A percentile compares a stretch with the other conserved stretches of the same genome.
phyloP scores from a whole-genome alignment of 1,140 invertebrate genomes.

The Pogonognathellus flavescens region DNA sequence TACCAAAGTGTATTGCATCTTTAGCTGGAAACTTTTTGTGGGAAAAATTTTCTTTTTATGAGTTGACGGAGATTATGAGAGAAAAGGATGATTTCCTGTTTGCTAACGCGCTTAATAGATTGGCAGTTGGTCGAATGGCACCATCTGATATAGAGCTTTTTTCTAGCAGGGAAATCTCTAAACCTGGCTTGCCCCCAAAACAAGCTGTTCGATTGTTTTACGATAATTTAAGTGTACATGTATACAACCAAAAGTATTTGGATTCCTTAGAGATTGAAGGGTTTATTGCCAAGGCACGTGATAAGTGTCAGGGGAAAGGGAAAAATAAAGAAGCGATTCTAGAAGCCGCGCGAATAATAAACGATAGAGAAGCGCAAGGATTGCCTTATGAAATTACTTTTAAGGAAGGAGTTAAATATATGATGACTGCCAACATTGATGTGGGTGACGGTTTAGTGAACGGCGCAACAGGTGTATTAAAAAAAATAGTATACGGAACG shows the following conservation, averaged over 20 bases:
- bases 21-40: conserved; percentile 35
- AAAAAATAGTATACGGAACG: conserved; percentile 63
- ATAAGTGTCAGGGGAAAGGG: too few species aligned
- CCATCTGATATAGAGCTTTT: too few species aligned
- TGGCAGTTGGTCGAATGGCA: conserved; percentile 53
- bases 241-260: too few species aligned
- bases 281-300: too few species aligned
- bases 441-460: conserved; percentile 68
- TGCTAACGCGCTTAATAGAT: conserved; percentile 40
- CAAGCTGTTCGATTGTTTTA: conserved; percentile 14
- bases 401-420: conserved; percentile 67
- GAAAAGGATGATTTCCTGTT: conserved; percentile 53
- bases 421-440: conserved; percentile 68
- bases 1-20: not conserved
- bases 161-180: not conserved
- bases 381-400: conserved; percentile 67
- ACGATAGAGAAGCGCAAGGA: conserved; percentile 64
- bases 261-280: too few species aligned
- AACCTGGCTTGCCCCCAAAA: not conserved
- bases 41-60: conserved; percentile 50
- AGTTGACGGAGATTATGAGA: conserved; percentile 56
- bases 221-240: not conserved
- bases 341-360: not conserved
- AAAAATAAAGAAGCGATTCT: not conserved
- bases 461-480: conserved; percentile 68